Evolutionary conservation across 2,113 vertebrate genomes (phyloP), one percentile per base, ranked within the genome.

Genomic region (Lathamus discolor): DNA sequence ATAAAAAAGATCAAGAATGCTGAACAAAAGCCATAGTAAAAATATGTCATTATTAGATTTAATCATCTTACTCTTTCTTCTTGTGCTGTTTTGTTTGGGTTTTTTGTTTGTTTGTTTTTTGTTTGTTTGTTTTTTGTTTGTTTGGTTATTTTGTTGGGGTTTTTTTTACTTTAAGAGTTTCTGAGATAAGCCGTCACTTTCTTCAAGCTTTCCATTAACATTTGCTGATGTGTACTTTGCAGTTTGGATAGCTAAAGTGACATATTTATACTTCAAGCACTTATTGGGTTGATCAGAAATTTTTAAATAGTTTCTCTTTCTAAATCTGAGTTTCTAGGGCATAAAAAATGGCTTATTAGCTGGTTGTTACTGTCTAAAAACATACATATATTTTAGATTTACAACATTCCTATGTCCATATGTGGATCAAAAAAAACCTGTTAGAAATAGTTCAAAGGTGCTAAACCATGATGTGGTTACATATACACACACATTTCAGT

Each of bases 381-480:
- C 12, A 57, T 31, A 61, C 39, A 19, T 66, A n/a, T 93, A 29
- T 82, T 66, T 92, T 46, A 73, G 69, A 78, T 92, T 92, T 70
- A 55, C 19, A 52, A 63, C 66, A 62, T 91, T 94, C 81, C 63
- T 74, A 8, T 89, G 52, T 75, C 94, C 74, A 61, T 69, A 85
- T 61, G 86, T 25, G 86, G 80, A 83, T 94, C 29, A 92, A 85
- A 96, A 92, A 84, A 96, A 54, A 12, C 57, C 57, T 39, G 27
- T 87, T 69, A 48, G 43, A 93, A 96, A 68, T 70, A 82, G 80
- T 96, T 96, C 88, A 91, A 70, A 81, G 35, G 57, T 92, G 77
- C 88, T 93, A 77, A 93, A 95, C 91, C 39, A 48, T 92, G 82
- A 44, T 83, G 90, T 92, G 95, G 74, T 95, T 91, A 69, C 52